Evolutionary conservation across 2,797 vertebrate species (phyloP).

Genomic region (Hypotaenidia philippensis): DNA sequence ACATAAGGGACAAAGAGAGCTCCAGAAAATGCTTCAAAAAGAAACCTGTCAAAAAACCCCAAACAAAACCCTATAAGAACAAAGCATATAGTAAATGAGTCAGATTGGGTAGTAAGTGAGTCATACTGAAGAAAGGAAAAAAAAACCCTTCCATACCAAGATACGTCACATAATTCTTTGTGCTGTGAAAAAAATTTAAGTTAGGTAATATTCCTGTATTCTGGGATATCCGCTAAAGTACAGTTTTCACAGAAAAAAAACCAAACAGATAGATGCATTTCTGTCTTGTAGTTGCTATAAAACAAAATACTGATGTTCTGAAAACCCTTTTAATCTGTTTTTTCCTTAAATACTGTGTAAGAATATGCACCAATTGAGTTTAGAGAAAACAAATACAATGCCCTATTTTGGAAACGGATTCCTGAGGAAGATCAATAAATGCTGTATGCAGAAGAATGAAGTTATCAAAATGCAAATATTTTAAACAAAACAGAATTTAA

Average conservation of each 20-base stretch:
- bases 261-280: neutral
- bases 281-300: neutral
- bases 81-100: neutral
- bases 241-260: too few relatives aligned
- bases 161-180: neutral
- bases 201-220: neutral
- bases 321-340: neutral
- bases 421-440: conserved; percentile 68
- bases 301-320: neutral
- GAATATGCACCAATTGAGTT: neutral
- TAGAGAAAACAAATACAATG: conserved; percentile 31
- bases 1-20: neutral
- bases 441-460: conserved; percentile 51
- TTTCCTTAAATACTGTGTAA: neutral
- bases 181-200: neutral
- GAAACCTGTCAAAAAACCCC: neutral
- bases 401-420: conserved; percentile 34
- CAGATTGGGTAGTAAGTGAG: neutral
- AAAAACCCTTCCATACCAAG: neutral
- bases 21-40: neutral
- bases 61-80: rapidly evolving
- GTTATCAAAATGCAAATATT: conserved; percentile 80
- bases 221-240: neutral
- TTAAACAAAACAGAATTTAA: conserved; percentile 74
- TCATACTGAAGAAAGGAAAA: neutral